These are phyloP conservation scores for Diorhabda carinulata DNA, from an alignment of 1,140 invertebrate genomes.

Conservation along the genomic window DNA sequence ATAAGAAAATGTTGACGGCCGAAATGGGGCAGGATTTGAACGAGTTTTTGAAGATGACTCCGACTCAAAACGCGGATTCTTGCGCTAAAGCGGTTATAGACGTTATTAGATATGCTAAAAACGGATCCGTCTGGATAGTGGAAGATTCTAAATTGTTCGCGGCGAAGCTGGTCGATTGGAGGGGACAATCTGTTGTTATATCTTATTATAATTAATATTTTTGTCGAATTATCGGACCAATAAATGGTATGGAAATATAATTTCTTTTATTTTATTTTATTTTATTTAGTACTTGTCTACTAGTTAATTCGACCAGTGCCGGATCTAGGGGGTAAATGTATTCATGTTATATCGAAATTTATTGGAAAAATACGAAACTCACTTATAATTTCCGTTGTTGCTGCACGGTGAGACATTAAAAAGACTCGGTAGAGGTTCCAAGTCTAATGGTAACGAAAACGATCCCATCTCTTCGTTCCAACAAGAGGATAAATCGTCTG, in stretches of 20 bases:
- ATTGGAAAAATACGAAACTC: constrained; percentile 40
- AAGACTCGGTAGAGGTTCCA: constrained; percentile 69
- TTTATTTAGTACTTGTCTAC: too few relatives aligned
- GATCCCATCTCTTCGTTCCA: constrained; percentile 74
- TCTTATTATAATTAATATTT: not conserved
- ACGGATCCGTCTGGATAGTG: constrained; percentile 38
- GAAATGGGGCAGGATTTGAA: constrained; percentile 32
- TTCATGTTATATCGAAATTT: not conserved
- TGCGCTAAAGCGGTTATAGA: constrained; percentile 35
- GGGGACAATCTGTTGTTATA: not conserved
- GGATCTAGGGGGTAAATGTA: not conserved
- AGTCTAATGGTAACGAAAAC: constrained; percentile 70
- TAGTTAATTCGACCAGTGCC: too few relatives aligned
- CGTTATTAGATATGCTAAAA: constrained; percentile 31
- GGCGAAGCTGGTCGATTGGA: constrained; percentile 23
- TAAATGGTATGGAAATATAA: too few relatives aligned
- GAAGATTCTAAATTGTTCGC: constrained; percentile 37
- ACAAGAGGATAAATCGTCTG: constrained; percentile 49
- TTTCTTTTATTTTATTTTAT: too few relatives aligned
- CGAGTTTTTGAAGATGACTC: constrained; percentile 27
- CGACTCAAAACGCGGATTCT: constrained; percentile 37
- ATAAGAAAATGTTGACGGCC: constrained; percentile 43
- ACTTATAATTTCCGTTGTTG: constrained; percentile 63
- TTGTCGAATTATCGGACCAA: too few relatives aligned
- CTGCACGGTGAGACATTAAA: constrained; percentile 71